Base-by-base conservation (phyloP, 1,140 invertebrate genomes). In the Probaryconus sp. region DNA sequence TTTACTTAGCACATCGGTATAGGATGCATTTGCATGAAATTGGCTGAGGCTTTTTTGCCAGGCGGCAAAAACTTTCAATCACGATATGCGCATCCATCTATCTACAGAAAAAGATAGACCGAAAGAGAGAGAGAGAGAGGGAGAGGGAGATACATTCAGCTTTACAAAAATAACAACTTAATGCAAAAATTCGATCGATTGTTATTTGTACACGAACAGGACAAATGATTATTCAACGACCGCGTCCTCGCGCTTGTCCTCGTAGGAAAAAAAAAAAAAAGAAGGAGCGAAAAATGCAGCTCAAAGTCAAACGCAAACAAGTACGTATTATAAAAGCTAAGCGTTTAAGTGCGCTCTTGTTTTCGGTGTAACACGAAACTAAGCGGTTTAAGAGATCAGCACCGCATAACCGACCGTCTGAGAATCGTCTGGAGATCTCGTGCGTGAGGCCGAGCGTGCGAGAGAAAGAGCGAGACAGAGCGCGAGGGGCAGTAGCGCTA, bases 311-410 rank as follows among this genome's bases (percentile, higher is more conserved):
- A 81, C 76, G 79, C 82, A 84, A 86, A 85, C 83, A 85, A 86
- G 80, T 85, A 68, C 80, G 80, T 79, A 83, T 86, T 86, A 84
- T 85, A 79, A 78, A 78, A 67, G 79, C 77, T 88, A 86, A 88
- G 80, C 85, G 81, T 83, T 81, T 61, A 82, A 85, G 83, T 83
- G 83, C 79, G 83, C 79, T 86, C 83, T 85, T 87, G 85, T 87
- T 87, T 87, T 88, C 82, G 87, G 83, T 86, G 86, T 85, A 87
- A 87, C 85, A 81, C 80, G 85, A 87, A 86, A 83, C 87, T 86
- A 87, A 88, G 83, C 84, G 84, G 84, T 83, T 87, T 87, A 86
- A 86, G 79, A 83, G 84, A 87, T 87, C 82, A 86, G 79, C 81
- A 61, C 77, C 77, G 79, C 77, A 83, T 82, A 83, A 85, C 79